Percentiles rank a stretch among this genome's conserved stretches.
These are phyloP conservation scores for Diorhabda elongata DNA, from an alignment of 1,140 invertebrate species.

Conservation along the genomic window DNA sequence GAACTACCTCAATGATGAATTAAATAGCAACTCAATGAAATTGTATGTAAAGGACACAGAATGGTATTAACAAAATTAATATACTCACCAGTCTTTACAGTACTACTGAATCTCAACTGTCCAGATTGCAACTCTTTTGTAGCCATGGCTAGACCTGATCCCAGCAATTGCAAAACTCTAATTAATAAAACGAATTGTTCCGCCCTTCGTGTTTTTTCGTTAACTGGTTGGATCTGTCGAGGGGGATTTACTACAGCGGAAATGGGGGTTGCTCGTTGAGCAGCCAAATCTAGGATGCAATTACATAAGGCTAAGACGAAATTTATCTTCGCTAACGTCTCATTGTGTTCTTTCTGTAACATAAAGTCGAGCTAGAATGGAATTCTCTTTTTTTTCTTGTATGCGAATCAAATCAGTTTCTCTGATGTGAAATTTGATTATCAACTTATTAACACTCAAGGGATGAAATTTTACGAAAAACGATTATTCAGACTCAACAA, in stretches of 20 bases:
- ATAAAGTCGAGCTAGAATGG: not conserved
- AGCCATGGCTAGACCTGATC: slow-evolving; percentile 86
- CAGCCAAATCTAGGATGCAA: slow-evolving; percentile 83
- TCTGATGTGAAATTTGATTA: too few species aligned
- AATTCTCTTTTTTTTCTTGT: too few species aligned
- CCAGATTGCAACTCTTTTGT: slow-evolving; percentile 80
- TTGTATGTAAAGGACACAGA: too few species aligned
- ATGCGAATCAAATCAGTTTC: too few species aligned
- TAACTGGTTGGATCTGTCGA: slow-evolving; percentile 46
- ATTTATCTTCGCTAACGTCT: slow-evolving; percentile 87
- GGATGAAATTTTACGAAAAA: too few species aligned
- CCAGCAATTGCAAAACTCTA: slow-evolving; percentile 82
- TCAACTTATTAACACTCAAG: too few species aligned
- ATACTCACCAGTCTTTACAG: slow-evolving; percentile 77
- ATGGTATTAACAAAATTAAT: too few species aligned
- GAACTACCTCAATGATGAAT: too few species aligned
- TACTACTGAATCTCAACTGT: slow-evolving; percentile 81
- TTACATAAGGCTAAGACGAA: slow-evolving; percentile 89
- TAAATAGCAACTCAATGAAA: too few species aligned
- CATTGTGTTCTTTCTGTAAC: slow-evolving; percentile 81
- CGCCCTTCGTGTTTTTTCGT: slow-evolving; percentile 54
- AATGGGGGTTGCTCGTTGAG: slow-evolving; percentile 68
- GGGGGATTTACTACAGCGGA: slow-evolving; percentile 53
- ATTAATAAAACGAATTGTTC: slow-evolving; percentile 92
- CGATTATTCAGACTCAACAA: too few species aligned